Evolutionary conservation across 2,888 invertebrate species (phyloP).

Genomic region (Himalopsyche tibetana): DNA sequence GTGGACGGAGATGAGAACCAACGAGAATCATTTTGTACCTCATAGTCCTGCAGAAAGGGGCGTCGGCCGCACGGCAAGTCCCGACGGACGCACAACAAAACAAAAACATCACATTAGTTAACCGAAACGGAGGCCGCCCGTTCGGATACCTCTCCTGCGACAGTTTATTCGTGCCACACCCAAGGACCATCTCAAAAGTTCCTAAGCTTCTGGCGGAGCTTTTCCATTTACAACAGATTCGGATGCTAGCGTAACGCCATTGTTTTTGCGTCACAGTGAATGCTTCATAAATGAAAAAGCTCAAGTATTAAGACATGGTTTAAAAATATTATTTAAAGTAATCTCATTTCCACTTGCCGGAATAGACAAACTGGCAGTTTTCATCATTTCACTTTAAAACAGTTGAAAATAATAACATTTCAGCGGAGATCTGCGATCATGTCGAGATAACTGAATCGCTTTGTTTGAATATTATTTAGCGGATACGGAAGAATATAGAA

Average conservation of each 20-base stretch:
- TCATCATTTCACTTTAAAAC: slow-evolving; percentile 37
- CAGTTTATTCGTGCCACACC: slow-evolving; percentile 66
- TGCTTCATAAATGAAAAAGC: slow-evolving; percentile 60
- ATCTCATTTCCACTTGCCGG: slow-evolving; percentile 47
- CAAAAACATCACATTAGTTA: slow-evolving; percentile 82
- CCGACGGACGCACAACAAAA: slow-evolving; percentile 84
- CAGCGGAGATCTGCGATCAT: slow-evolving; percentile 46
- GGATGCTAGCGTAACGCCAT: not conserved
- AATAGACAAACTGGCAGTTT: slow-evolving; percentile 43
- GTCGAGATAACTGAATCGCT: slow-evolving; percentile 57
- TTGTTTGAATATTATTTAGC: slow-evolving; percentile 59
- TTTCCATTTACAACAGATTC: slow-evolving; percentile 65
- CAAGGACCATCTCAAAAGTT: slow-evolving; percentile 97
- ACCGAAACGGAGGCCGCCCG: slow-evolving; percentile 68
- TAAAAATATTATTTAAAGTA: slow-evolving; percentile 17
- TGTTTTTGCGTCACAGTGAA: not conserved
- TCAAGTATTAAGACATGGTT: slow-evolving; percentile 51
- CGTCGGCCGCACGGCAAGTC: slow-evolving; percentile 82
- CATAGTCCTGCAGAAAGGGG: slow-evolving; percentile 88
- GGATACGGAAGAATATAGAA: slow-evolving; percentile 65
- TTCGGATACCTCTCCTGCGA: slow-evolving; percentile 55
- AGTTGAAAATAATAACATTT: slow-evolving; percentile 13
- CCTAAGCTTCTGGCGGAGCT: slow-evolving; percentile 78
- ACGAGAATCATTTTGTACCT: slow-evolving; percentile 81
- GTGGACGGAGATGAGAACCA: slow-evolving; percentile 73